Conservation (phyloP, 2,888 invertebrate genomes). For the Agelastica alni region DNA sequence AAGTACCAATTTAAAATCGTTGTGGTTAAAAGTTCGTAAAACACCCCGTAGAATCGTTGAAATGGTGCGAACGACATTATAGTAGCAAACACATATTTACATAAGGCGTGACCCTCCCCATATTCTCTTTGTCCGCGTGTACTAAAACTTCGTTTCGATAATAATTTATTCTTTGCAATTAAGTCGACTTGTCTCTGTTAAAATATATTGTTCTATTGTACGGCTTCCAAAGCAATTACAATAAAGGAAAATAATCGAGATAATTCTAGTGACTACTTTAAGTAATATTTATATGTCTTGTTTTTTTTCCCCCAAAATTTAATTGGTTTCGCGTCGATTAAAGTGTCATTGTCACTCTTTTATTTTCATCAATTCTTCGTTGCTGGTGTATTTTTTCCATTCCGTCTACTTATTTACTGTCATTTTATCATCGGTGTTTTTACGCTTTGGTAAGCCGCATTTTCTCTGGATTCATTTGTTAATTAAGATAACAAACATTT, state of each 20-base stretch:
- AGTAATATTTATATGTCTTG: neutral
- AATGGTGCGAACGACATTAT: slow-evolving; percentile 31
- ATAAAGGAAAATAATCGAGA: slow-evolving; percentile 14
- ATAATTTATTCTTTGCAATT: slow-evolving; percentile 35
- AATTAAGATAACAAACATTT: too few relatives aligned
- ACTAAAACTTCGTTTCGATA: slow-evolving; percentile 22
- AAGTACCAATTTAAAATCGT: too few relatives aligned
- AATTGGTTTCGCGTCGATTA: neutral
- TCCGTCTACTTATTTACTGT: too few relatives aligned
- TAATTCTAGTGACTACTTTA: neutral
- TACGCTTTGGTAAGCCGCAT: too few relatives aligned
- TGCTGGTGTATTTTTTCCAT: too few relatives aligned
- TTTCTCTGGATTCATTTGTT: too few relatives aligned
- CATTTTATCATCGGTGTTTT: too few relatives aligned
- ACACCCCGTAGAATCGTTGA: slow-evolving; percentile 10
- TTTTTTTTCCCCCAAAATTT: neutral
- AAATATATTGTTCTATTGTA: slow-evolving; percentile 28
- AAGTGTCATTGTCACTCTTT: too few relatives aligned
- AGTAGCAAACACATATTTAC: slow-evolving; percentile 27
- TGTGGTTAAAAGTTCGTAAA: too few relatives aligned
- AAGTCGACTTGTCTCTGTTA: slow-evolving; percentile 26
- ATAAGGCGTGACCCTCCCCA: slow-evolving; percentile 27
- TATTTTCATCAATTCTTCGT: too few relatives aligned
- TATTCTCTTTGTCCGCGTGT: slow-evolving; percentile 27
- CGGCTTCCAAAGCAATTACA: slow-evolving; percentile 20